phyloP scores from a whole-genome alignment of 2,797 vertebrate species.

The Ciconia nigra region DNA sequence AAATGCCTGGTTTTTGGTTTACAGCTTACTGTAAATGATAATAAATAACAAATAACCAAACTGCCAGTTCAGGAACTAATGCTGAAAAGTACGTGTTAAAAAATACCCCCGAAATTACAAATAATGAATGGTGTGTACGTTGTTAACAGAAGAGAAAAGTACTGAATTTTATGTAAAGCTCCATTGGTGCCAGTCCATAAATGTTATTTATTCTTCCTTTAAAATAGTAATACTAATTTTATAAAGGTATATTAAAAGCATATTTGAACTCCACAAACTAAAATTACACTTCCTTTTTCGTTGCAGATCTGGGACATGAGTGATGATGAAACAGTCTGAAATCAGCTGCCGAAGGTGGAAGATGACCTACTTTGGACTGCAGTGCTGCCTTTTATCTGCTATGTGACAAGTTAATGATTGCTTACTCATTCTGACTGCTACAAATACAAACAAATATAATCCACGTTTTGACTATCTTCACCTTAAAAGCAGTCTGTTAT shows the following conservation, averaged over 20 bases:
- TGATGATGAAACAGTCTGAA: conserved; percentile 93
- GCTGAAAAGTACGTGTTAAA: background rate
- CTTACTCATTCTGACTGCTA: background rate
- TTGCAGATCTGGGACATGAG: conserved; percentile 98
- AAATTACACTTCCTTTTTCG: background rate
- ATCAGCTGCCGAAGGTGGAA: background rate
- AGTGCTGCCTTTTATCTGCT: conserved; percentile 10
- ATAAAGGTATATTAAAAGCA: background rate
- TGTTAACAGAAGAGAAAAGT: background rate
- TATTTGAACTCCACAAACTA: background rate
- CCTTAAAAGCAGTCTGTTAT: background rate
- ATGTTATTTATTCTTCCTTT: background rate
- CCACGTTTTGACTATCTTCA: background rate
- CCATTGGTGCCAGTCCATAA: background rate
- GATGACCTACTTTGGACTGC: background rate
- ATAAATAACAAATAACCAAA: background rate
- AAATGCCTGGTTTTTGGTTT: background rate
- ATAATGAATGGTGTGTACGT: background rate
- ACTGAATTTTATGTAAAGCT: background rate
- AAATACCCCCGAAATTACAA: background rate
- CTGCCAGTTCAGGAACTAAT: background rate
- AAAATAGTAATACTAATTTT: background rate
- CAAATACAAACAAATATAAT: background rate
- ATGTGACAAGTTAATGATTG: conserved; percentile 25
- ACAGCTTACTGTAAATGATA: background rate